A percentile compares a stretch with the other conserved stretches of the same genome.
Evolutionary conservation across 1,140 invertebrate genomes (phyloP).

Genomic region (Forficula auricularia): DNA sequence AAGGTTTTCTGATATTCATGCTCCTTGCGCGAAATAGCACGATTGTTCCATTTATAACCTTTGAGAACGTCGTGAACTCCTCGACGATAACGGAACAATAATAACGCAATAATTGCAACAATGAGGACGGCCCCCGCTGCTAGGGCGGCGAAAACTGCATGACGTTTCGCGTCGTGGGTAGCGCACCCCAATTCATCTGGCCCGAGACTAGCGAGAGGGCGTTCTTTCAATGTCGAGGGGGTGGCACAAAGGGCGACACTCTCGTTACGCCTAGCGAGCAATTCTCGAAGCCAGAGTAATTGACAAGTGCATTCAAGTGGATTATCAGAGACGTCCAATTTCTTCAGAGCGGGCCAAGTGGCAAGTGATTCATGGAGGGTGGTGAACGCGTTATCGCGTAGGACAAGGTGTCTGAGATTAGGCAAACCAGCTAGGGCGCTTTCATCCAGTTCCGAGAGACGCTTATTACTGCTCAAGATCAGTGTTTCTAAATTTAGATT

Average conservation of each 20-base stretch:
- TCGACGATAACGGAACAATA: conserved; percentile 57
- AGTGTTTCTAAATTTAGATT: conserved; percentile 66
- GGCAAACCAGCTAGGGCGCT: conserved; percentile 57
- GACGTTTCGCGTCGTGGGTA: conserved; percentile 50
- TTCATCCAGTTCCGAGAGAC: conserved; percentile 47
- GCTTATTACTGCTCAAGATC: conserved; percentile 56
- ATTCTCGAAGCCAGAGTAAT: conserved; percentile 57
- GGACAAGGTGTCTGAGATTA: conserved; percentile 50
- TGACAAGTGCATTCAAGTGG: conserved; percentile 65
- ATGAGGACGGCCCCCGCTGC: conserved; percentile 47
- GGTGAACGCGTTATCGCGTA: conserved; percentile 60
- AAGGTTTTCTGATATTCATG: conserved; percentile 76
- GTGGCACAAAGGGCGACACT: conserved; percentile 54
- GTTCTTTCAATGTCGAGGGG: conserved; percentile 48
- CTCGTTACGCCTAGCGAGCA: conserved; percentile 48
- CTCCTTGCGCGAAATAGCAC: conserved; percentile 56
- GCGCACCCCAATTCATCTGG: conserved; percentile 65
- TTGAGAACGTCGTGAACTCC: conserved; percentile 58
- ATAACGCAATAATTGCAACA: conserved; percentile 44
- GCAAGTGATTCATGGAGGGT: conserved; percentile 55
- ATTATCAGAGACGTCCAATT: conserved; percentile 63
- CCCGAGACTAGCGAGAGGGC: conserved; percentile 43
- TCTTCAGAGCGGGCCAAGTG: conserved; percentile 56
- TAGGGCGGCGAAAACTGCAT: conserved; percentile 56
- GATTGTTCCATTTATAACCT: conserved; percentile 65